phyloP scores from a whole-genome alignment of 2,797 vertebrate species.

The Pseudotriccus pelzelni region DNA sequence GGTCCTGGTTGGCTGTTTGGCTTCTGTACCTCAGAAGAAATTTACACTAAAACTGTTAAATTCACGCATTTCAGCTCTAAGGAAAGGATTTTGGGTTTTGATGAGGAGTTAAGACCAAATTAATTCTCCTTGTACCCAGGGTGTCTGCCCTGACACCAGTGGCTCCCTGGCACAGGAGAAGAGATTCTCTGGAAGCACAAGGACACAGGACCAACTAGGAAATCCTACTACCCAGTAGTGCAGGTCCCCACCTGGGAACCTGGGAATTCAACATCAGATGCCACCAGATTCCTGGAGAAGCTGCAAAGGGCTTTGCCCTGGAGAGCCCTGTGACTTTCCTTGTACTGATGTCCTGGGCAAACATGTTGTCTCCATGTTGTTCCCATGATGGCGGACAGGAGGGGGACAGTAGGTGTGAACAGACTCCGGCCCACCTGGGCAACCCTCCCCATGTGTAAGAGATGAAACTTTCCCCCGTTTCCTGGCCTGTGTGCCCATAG shows the following conservation, averaged over 20 bases:
- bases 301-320: neutral
- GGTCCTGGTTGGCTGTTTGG: neutral
- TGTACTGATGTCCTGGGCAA: neutral
- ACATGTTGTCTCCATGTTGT: neutral
- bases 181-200: neutral
- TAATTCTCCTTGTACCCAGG: neutral
- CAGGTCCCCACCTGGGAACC: neutral
- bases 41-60: neutral
- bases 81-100: neutral
- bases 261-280: neutral
- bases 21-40: neutral
- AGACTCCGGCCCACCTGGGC: neutral
- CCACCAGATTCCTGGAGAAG: neutral
- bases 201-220: too few relatives aligned
- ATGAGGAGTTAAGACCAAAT: neutral
- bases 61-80: accelerated
- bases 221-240: neutral
- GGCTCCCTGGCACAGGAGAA: neutral
- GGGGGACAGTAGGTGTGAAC: neutral
- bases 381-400: neutral
- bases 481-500: neutral
- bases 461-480: neutral
- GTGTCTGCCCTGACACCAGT: accelerated
- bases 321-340: neutral
- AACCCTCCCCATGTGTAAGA: accelerated